A percentile compares a stretch with the other conserved stretches of the same genome.
These are phyloP conservation scores for Phoenicopterus ruber DNA, from an alignment of 2,113 vertebrate species.

Conservation along the genomic window DNA sequence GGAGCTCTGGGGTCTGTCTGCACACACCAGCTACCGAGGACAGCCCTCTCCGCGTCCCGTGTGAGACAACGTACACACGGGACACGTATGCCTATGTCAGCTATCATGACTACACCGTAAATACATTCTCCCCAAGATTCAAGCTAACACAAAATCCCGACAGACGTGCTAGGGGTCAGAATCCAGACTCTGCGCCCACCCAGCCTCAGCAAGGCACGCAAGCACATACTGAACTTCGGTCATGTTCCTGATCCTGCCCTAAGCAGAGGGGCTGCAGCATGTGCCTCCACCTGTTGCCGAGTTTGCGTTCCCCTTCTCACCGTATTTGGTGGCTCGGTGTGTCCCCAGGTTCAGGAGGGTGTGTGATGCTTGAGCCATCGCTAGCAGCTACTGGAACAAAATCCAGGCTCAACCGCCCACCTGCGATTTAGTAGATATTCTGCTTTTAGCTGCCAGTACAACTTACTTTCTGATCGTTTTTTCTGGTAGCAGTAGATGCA, in stretches of 20 bases:
- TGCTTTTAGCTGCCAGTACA: background rate
- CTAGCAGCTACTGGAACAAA: background rate
- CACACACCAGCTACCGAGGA: background rate
- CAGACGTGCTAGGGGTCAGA: background rate
- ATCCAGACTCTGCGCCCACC: background rate
- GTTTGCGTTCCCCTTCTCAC: background rate
- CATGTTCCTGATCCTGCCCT: background rate
- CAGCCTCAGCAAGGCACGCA: background rate
- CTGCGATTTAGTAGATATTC: background rate
- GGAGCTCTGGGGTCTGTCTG: background rate
- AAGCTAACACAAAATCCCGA: background rate
- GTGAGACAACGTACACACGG: background rate
- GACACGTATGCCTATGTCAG: background rate
- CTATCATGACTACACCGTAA: background rate
- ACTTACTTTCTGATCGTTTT: background rate
- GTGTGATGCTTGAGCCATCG: background rate
- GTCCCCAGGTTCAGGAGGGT: background rate
- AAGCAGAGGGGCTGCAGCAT: background rate
- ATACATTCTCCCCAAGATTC: background rate
- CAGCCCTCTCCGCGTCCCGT: background rate
- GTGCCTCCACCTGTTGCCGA: background rate
- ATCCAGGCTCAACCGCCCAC: background rate
- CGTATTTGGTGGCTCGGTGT: accelerated
- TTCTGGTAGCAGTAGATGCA: background rate
- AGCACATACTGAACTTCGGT: background rate